phyloP scores from a whole-genome alignment of 1,140 invertebrate species.

The Gryon sp. region DNA sequence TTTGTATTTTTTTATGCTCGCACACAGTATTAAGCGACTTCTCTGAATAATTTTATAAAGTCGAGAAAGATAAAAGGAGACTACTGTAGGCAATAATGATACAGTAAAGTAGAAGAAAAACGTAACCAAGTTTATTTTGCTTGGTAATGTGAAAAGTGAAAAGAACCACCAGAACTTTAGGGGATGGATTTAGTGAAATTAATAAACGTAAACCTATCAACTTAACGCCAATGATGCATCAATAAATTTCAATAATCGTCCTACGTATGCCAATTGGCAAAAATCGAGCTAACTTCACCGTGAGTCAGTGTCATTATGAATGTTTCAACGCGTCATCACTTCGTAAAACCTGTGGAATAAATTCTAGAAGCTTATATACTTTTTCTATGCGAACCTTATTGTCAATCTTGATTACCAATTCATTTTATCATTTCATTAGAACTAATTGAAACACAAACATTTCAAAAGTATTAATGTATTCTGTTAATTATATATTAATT shows the following conservation, averaged over 20 bases:
- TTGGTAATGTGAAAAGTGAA: no score
- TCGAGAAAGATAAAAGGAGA: slow-evolving; percentile 26
- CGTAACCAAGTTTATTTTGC: slow-evolving; percentile 32
- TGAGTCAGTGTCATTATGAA: slow-evolving; percentile 70
- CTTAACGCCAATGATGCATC: slow-evolving; percentile 67
- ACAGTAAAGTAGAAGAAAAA: slow-evolving; percentile 30
- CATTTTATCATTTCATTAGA: slow-evolving; percentile 14
- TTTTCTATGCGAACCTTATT: slow-evolving; percentile 58
- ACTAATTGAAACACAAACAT: not conserved
- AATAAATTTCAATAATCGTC: slow-evolving; percentile 76
- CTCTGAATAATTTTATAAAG: slow-evolving; percentile 39
- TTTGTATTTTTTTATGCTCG: slow-evolving; percentile 22
- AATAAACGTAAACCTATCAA: slow-evolving; percentile 77
- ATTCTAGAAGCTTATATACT: slow-evolving; percentile 64
- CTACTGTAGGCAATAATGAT: slow-evolving; percentile 42
- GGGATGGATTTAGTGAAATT: slow-evolving; percentile 73
- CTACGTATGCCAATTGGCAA: slow-evolving; percentile 17
- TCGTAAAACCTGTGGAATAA: slow-evolving; percentile 77
- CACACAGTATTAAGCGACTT: slow-evolving; percentile 18
- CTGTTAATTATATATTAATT: no score
- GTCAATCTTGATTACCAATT: slow-evolving; percentile 40
- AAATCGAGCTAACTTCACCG: slow-evolving; percentile 37
- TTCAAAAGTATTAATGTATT: no score
- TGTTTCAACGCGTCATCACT: slow-evolving; percentile 76
- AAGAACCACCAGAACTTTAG: slow-evolving; percentile 55